These are phyloP conservation scores for Aspidapion aeneum DNA, from an alignment of 2,888 invertebrate genomes.

Conservation along the genomic window DNA sequence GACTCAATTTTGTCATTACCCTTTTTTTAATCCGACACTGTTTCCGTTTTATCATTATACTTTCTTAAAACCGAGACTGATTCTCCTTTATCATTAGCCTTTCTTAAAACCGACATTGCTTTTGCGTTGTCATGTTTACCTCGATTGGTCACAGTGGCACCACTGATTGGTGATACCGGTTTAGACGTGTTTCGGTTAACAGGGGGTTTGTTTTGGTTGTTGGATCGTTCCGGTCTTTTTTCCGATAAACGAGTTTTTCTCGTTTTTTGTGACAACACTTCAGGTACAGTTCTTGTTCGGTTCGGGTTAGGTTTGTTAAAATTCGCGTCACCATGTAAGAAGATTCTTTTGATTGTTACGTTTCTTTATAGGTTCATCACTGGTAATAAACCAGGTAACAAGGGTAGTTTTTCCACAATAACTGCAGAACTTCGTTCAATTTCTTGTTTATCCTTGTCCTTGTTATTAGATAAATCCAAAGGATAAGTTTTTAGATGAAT, in stretches of 20 bases:
- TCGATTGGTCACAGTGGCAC: constrained; percentile 3
- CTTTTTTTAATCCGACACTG: neutral
- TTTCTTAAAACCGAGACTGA: neutral
- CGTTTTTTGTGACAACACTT: constrained; percentile 36
- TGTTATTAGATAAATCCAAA: constrained; percentile 42
- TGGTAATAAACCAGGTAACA: constrained; percentile 24
- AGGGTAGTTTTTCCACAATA: constrained; percentile 42
- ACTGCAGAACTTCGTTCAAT: constrained; percentile 36
- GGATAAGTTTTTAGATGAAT: constrained; percentile 39
- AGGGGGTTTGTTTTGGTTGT: constrained; percentile 23
- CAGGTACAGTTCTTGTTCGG: constrained; percentile 53
- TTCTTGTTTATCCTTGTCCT: constrained; percentile 20
- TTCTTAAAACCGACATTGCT: neutral
- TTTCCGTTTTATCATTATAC: neutral
- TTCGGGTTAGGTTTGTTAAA: constrained; percentile 56
- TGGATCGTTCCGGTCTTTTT: constrained; percentile 35
- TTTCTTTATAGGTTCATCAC: constrained; percentile 5
- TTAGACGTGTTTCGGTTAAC: neutral
- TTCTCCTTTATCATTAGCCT: neutral
- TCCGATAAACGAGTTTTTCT: no score
- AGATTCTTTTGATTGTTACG: constrained; percentile 37
- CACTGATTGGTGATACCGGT: constrained; percentile 6
- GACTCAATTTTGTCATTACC: neutral
- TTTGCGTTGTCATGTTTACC: neutral
- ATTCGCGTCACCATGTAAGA: constrained; percentile 59